Evolutionary conservation across 2,888 invertebrate species (phyloP), one percentile per base, ranked within the genome.

Genomic region (Maniola hyperantus): DNA sequence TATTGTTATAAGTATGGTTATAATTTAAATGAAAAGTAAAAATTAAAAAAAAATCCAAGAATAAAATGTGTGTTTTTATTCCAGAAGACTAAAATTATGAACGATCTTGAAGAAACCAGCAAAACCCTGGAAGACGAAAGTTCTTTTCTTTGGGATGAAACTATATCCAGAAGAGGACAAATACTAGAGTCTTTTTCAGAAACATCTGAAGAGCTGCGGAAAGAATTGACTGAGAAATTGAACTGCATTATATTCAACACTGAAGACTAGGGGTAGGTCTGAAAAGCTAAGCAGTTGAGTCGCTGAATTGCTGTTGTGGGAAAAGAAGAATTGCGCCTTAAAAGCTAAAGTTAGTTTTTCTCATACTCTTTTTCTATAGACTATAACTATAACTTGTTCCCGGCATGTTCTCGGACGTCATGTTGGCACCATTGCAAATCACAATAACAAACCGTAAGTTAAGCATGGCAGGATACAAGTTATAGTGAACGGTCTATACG

Each of bases 71-170:
- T 10, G 55, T 18, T 46, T 18, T 46, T 15, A 36, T 42, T 62
- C 51, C 39, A 58, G 39, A 62, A 65, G 20, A 46, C 20, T 11
- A 46, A 51, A 33, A 6, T 73, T 10, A 70, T 77, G 4, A 69
- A 67, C 13, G 68, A 69, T 6, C 68, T 80, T 15, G 79, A 82
- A 65, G 71, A 75, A 64, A 70, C 73, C 18, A 78, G 77, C 65
- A 70, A 58, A 60, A 61, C 70, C n/a, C 67, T 81, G 10, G 80
- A 81, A 61, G 67, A 76, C 5, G 72, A 82, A 74, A 73, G 68
- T 7, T 7, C 66, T 6, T 50, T 65, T n/a, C 71, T 81, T n/a
- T 75, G 73, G 71, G 73, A 70, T 26, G 72, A 77, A 63, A 74
- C 76, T 6, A 6, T 67, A 15, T 33, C 55, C 11, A 64, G 54